Evolutionary conservation across 1,140 invertebrate species (phyloP).

Genomic region (Papilio dardanus): DNA sequence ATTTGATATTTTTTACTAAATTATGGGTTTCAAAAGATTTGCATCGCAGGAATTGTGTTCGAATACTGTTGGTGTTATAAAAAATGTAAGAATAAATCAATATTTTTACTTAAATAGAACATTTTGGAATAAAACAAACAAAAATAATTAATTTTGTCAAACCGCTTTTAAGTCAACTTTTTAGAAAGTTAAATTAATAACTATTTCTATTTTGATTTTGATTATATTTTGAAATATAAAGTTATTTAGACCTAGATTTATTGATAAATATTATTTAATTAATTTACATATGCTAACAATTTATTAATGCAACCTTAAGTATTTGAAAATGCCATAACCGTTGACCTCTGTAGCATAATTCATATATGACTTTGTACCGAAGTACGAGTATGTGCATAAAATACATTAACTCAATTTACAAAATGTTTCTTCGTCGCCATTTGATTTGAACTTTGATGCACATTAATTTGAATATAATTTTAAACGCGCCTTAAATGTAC

Average conservation of each 20-base stretch:
- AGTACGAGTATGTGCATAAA: conserved; percentile 40
- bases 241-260: too few species aligned
- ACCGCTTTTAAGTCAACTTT: too few species aligned
- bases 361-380: conserved; percentile 39
- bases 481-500: conserved; percentile 29
- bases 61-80: background rate
- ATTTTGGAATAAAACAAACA: too few species aligned
- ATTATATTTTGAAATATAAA: too few species aligned
- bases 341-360: conserved; percentile 56
- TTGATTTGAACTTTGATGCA: conserved; percentile 16
- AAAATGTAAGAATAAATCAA: conserved; percentile 3
- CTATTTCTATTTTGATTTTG: too few species aligned
- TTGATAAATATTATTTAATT: background rate
- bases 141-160: too few species aligned
- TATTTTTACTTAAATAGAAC: background rate
- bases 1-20: background rate
- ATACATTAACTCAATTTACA: conserved; percentile 36
- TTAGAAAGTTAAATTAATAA: too few species aligned
- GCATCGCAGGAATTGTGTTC: background rate
- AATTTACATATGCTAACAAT: background rate
- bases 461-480: conserved; percentile 19
- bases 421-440: background rate
- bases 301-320: background rate
- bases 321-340: conserved; percentile 38
- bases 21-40: background rate